Evolutionary conservation across 2,888 invertebrate species (phyloP).

Genomic region (Zygogramma bicolorata): DNA sequence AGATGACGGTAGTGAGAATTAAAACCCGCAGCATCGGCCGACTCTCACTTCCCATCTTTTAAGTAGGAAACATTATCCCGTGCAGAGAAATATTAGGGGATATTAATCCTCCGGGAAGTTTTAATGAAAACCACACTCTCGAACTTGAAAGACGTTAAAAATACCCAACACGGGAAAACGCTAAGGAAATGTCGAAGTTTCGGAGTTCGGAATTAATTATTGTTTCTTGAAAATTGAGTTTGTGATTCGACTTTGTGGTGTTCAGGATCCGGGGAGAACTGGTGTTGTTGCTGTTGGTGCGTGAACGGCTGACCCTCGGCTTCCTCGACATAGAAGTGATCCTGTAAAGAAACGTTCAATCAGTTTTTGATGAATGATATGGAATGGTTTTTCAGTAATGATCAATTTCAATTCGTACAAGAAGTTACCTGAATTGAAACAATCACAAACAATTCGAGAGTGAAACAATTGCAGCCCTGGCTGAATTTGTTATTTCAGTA

Average conservation of each 20-base stretch:
- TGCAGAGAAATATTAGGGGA: constrained; percentile 14
- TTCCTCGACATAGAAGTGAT: neutral
- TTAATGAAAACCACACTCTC: constrained; percentile 56
- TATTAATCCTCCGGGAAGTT: constrained; percentile 42
- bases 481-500: too few species aligned
- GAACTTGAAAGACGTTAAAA: constrained; percentile 41
- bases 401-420: too few species aligned
- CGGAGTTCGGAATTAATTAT: constrained; percentile 53
- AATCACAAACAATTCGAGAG: too few species aligned
- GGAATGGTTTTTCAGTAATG: neutral
- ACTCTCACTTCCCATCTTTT: constrained; percentile 54
- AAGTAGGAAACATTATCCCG: constrained; percentile 55
- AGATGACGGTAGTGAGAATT: constrained; percentile 52
- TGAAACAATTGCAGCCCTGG: too few species aligned
- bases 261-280: constrained; percentile 21
- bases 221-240: constrained; percentile 50
- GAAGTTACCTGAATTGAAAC: too few species aligned
- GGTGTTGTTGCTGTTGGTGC: neutral
- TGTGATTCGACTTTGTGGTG: constrained; percentile 44
- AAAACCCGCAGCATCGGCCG: constrained; percentile 53
- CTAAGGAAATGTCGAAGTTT: constrained; percentile 49
- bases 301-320: neutral
- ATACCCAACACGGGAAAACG: constrained; percentile 55
- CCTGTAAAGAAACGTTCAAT: constrained; percentile 57
- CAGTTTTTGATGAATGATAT: constrained; percentile 33